A percentile compares a stretch with the other conserved stretches of the same genome.
These are phyloP conservation scores for Phalacrocorax brasilianus DNA, from an alignment of 2,113 vertebrate species.

Conservation along the genomic window DNA sequence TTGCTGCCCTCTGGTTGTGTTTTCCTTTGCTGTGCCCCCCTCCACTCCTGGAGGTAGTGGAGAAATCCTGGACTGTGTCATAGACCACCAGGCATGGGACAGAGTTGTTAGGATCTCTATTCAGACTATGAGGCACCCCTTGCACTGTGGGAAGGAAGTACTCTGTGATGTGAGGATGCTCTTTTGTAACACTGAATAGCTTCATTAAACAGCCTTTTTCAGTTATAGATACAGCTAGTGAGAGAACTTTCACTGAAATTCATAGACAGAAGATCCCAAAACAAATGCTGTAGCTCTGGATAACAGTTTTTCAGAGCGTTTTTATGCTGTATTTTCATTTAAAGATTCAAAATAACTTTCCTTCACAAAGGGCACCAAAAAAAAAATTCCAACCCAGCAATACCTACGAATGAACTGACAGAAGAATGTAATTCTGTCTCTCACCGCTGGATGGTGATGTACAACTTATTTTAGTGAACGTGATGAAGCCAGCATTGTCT, in stretches of 20 bases:
- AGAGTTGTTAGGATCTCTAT: neutral
- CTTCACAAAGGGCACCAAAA: neutral
- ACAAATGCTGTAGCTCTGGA: neutral
- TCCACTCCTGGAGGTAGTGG: neutral
- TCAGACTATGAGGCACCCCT: neutral
- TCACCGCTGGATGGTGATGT: constrained; percentile 35
- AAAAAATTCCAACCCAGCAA: neutral
- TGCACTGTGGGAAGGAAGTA: neutral
- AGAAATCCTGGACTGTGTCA: neutral
- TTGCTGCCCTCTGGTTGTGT: neutral
- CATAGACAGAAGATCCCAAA: neutral
- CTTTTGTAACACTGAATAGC: neutral
- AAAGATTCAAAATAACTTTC: neutral
- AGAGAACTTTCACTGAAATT: neutral
- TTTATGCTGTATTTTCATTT: neutral
- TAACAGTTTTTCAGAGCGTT: neutral
- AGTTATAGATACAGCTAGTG: neutral
- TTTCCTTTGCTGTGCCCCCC: neutral
- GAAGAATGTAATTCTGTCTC: neutral
- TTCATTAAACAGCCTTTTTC: neutral
- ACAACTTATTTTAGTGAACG: neutral
- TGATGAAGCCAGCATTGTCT: fast-evolving
- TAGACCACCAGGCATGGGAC: neutral
- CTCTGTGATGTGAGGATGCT: neutral
- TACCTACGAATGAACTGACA: fast-evolving